Evolutionary conservation across 2,113 vertebrate species (phyloP), one percentile per base, ranked within the genome.

Genomic region (Carlito syrichta): DNA sequence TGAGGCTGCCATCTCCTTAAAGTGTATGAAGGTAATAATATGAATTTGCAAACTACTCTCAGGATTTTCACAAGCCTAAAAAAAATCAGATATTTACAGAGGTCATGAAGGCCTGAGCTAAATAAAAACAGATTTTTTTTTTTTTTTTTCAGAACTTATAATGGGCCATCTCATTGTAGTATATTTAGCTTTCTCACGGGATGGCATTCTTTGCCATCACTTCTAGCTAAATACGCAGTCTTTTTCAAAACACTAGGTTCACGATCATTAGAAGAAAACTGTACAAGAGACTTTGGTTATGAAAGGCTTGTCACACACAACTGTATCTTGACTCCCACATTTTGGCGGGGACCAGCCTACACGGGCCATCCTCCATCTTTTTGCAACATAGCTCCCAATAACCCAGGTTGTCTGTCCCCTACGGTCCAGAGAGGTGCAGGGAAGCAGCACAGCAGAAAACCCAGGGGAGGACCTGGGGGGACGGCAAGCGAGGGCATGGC

Each of bases 111-210:
- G 38, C 38, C 76, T 48, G 89, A 92, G 22, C 32, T 84, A 56
- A 92, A 68, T 63, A 69, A 97, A 84, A 60, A 63, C 66, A 86
- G 40, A 10, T 58, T 66, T 86, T 83, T 54, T 17, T 82, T 23
- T 12, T 56, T 79, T 90, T 68, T 52, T 63, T 52, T 78, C 66
- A 85, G 58, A 88, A 30, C 84, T 96, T 91, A 85, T 86, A 86
- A 71, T 84, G 35, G n/a, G 8, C 89, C 68, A n/a, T 84, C 43
- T 66, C 45, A 84, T 48, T 91, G 32, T 87, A 35, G 12, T 20
- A 68, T 22, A n/a, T 94, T 85, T 68, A 25, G 9, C 54, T 91
- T 66, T 78, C 86, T 81, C 78, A 48, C 8, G 54, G 12, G 40
- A 95, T 82, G 43, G 60, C 30, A 78, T n/a, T 63, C 40, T 45